These are phyloP conservation scores for Micoletzkya japonica DNA, from an alignment of 2,888 invertebrate species.

Conservation along the genomic window DNA sequence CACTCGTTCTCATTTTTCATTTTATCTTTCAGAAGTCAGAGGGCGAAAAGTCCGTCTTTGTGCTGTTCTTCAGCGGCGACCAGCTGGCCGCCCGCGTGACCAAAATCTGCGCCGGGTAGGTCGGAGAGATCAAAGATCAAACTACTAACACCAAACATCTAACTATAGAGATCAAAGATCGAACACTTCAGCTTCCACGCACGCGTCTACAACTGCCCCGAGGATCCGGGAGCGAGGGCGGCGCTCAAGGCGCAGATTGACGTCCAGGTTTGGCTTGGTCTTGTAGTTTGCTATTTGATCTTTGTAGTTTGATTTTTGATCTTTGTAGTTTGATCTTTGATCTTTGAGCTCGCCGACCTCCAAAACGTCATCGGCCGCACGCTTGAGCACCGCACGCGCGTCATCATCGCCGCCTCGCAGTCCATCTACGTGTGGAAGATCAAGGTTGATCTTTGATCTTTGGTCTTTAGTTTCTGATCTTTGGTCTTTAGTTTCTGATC, in stretches of 20 bases:
- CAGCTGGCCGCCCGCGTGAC: constrained; percentile 69
- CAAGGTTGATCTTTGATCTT: no score
- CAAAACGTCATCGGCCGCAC: constrained; percentile 92
- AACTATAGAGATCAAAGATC: not conserved
- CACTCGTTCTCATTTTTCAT: no score
- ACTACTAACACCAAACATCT: not conserved
- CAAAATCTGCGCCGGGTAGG: constrained; percentile 27
- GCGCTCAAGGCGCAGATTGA: constrained; percentile 95
- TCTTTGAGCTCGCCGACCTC: constrained; percentile 91
- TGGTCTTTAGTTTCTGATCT: no score
- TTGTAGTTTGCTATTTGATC: not conserved
- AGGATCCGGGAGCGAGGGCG: constrained; percentile 87
- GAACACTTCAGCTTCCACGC: constrained; percentile 76
- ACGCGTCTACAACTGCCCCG: constrained; percentile 87
- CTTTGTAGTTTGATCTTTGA: no score
- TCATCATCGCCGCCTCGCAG: constrained; percentile 92
- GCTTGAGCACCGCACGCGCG: constrained; percentile 93
- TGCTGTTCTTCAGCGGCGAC: constrained; percentile 80
- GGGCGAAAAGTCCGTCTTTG: constrained; percentile 82
- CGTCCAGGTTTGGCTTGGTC: constrained; percentile 69
- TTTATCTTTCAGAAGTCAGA: not conserved
- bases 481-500: no score
- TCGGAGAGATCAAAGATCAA: not conserved
- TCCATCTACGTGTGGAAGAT: constrained; percentile 94
- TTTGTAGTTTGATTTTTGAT: no score